Base-by-base conservation (phyloP, 2,113 vertebrate species). In the Apodemus sylvaticus region DNA sequence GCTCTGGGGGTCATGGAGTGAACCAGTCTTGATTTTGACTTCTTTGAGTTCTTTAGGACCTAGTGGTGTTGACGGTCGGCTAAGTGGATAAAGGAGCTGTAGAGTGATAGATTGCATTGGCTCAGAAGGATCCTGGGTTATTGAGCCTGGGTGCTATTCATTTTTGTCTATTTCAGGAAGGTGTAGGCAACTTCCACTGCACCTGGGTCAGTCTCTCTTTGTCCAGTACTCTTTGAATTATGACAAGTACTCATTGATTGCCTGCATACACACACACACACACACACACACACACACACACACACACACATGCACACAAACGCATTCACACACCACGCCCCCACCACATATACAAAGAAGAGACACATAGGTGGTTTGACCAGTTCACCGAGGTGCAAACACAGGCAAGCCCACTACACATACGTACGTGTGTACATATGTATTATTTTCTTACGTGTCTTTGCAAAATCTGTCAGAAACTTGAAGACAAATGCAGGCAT, bases 31-130 rank as follows among this genome's bases (percentile, higher is more conserved):
- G 70, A 76, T 53, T 92, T 93, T 51, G 89, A 73, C 42, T 89
- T 94, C 60, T 83, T 93, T 94, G 79, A 92, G 71, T 39, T 39
- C 93, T 78, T 94, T 92, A 51, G 92, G 85, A n/a, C 90, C 66
- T 89, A 64, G 36, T 45, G 68, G 53, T 42, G 53, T 36, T 66
- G 89, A 39, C 36, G 51, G 60, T 62, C 17, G 11, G 91, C 48
- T 74, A 92, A 53, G 92, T 39, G 66, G 71, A 92, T 51, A 81
- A 86, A 90, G 73, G 53, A 26, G 7, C 53, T 82, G 29, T 60
- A 71, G 4, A 51, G 31, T 51, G 82, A 74, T 45, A 24, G 93
- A 94, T 45, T 66, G 5, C 76, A 45, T 58, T 94, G 78, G 45
- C 34, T 95, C 9, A 48, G 60, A 60, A 45, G 48, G n/a, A 91